Evolutionary conservation across 2,797 vertebrate genomes (phyloP), one percentile per base, ranked within the genome.

Genomic region (Menidia menidia): DNA sequence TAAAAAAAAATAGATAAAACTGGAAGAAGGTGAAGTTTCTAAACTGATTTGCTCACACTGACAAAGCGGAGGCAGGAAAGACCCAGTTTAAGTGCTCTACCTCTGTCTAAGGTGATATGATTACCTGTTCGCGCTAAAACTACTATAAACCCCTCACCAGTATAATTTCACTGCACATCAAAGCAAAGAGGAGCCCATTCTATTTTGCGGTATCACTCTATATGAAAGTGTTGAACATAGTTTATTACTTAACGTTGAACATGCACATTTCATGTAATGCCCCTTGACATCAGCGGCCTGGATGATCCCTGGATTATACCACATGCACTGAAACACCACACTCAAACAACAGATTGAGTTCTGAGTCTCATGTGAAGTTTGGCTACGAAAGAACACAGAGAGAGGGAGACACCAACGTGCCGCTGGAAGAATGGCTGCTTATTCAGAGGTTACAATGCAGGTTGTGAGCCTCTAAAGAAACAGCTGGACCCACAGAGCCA

Each of bases 121-220:
- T 92, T 88, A 84, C 79, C 77, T 80, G 85, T 87, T 81, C 86
- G 80, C 59, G 71, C 67, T 72, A 69, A 59, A 63, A 73, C 84
- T 66, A 47, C 64, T 59, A 62, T 81, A 83, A 68, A 68, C 68
- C 65, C 70, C 82, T 85, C 83, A 75, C 80, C 31, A 10, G 75
- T 86, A 86, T 90, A 89, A 93, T 94, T 92, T 94, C 90, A 92
- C 90, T 90, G 92, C 90, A 90, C 92, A 93, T 59, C 91, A 92
- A 92, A 92, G 92, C 93, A 92, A 9, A 25, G 19, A n/a, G 16
- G n/a, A n/a, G 7, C 6, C n/a, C 16, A 16, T 16, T 6, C 3
- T n/a, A 47, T 48, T 48, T 48, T 19, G 45, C 18, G 18, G 18
- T 50, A 50, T 50, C 18, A 25, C 10, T 50, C 19, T 45, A 15